Conservation (phyloP, 1,140 invertebrate genomes). For the Frieseomelitta varia region DNA sequence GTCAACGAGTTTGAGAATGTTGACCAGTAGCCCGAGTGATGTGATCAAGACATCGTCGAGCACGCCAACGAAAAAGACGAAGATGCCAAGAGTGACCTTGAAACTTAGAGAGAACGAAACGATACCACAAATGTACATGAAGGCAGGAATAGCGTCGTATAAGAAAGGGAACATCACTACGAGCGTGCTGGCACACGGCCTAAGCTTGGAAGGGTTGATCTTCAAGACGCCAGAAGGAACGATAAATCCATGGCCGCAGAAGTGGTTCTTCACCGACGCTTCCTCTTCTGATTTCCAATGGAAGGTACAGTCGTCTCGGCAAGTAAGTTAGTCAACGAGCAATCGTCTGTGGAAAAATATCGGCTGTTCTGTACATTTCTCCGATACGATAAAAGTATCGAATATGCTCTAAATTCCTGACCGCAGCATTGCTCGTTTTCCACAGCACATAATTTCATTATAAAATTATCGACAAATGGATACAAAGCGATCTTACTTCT, state of each 20-base stretch:
- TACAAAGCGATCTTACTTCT: neutral
- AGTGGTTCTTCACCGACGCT: slow-evolving; percentile 85
- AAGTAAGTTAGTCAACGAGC: slow-evolving; percentile 24
- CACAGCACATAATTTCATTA: neutral
- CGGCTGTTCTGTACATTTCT: neutral
- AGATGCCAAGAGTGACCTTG: slow-evolving; percentile 72
- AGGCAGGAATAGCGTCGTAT: slow-evolving; percentile 75
- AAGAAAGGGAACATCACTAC: slow-evolving; percentile 77
- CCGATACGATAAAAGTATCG: neutral
- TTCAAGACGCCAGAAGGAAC: slow-evolving; percentile 79
- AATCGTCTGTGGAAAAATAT: neutral
- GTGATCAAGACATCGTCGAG: slow-evolving; percentile 22
- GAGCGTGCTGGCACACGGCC: slow-evolving; percentile 72
- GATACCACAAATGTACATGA: slow-evolving; percentile 76
- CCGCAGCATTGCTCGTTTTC: neutral
- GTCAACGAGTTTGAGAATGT: slow-evolving; percentile 24
- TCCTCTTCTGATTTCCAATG: slow-evolving; percentile 85
- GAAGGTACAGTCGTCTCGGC: slow-evolving; percentile 70
- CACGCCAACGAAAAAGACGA: slow-evolving; percentile 61
- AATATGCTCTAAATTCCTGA: neutral
- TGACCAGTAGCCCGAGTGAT: slow-evolving; percentile 29
- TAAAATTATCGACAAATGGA: neutral
- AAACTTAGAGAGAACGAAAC: slow-evolving; percentile 77
- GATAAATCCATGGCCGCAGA: slow-evolving; percentile 73
- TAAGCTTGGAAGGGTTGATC: slow-evolving; percentile 74